Percentiles rank a stretch among this genome's conserved stretches.
These are phyloP conservation scores for Drosophila paranaensis DNA, from an alignment of 2,888 invertebrate genomes.

Conservation along the genomic window DNA sequence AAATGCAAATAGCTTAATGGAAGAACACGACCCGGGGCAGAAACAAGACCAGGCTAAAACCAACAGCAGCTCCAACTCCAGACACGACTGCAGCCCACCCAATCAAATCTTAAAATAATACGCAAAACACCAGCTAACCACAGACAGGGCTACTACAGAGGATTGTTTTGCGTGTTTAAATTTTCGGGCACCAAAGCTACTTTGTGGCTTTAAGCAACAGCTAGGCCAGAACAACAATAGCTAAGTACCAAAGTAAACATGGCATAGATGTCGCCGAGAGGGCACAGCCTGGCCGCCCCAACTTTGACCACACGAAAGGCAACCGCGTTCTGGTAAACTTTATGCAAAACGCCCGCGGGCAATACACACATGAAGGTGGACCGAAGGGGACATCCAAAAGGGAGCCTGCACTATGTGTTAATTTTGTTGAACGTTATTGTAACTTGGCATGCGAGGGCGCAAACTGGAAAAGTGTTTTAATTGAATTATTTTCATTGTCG, in stretches of 20 bases:
- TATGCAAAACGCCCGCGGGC: constrained; percentile 71
- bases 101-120: constrained; percentile 75
- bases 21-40: constrained; percentile 9
- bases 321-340: constrained; percentile 56
- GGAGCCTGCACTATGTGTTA: constrained; percentile 66
- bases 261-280: constrained; percentile 72
- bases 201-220: constrained; percentile 81
- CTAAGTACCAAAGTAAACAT: constrained; percentile 79
- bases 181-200: constrained; percentile 74
- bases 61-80: constrained; percentile 56
- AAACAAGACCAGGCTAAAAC: constrained; percentile 29
- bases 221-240: constrained; percentile 54
- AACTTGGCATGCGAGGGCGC: constrained; percentile 80
- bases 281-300: constrained; percentile 19
- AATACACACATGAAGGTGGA: constrained; percentile 38
- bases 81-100: constrained; percentile 49
- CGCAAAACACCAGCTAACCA: constrained; percentile 61
- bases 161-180: constrained; percentile 61
- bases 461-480: constrained; percentile 83
- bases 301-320: constrained; percentile 73
- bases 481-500: constrained; percentile 84
- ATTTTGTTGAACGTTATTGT: constrained; percentile 82
- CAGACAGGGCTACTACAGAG: constrained; percentile 22
- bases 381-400: neutral
- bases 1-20: constrained; percentile 31